Evolutionary conservation across 2,113 vertebrate species (phyloP).

Genomic region (Lampris incognitus): DNA sequence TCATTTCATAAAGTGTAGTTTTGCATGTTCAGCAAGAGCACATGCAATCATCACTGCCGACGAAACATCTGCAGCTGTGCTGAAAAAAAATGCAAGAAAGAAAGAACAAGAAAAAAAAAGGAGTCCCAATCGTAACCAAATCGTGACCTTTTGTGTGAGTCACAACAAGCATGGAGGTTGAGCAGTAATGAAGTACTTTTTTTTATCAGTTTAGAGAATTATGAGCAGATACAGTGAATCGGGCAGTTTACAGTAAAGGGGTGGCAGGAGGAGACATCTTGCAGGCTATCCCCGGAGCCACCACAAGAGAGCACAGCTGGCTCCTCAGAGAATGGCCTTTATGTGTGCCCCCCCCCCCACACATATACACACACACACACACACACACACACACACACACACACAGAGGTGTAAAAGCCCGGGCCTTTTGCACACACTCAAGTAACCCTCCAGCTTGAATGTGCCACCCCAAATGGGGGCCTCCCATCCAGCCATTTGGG

Average conservation of each 20-base stretch:
- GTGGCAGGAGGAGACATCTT: conserved; percentile 50
- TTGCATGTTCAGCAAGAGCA: conserved; percentile 21
- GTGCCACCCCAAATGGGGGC: conserved; percentile 77
- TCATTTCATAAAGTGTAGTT: conserved; percentile 50
- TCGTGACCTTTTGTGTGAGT: conserved; percentile 27
- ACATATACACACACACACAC: too few species aligned
- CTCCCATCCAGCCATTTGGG: conserved; percentile 82
- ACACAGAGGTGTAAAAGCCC: conserved; percentile 79
- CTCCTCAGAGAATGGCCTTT: conserved; percentile 47
- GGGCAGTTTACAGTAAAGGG: conserved; percentile 30
- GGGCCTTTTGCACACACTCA: conserved; percentile 62
- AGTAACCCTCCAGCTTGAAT: conserved; percentile 50
- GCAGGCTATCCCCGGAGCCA: conserved; percentile 64
- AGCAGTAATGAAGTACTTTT: conserved; percentile 51
- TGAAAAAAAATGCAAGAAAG: background rate
- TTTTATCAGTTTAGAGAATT: conserved; percentile 50
- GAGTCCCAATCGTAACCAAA: conserved; percentile 35
- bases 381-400: background rate
- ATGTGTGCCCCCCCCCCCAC: conserved; percentile 27
- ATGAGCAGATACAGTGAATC: conserved; percentile 41
- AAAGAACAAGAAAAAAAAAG: conserved; percentile 1
- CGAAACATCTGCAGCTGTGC: conserved; percentile 34
- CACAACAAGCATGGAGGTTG: conserved; percentile 39
- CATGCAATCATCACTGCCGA: conserved; percentile 5
- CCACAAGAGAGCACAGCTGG: conserved; percentile 79